phyloP scores from a whole-genome alignment of 2,797 vertebrate genomes.

The Pantherophis vulpinus region DNA sequence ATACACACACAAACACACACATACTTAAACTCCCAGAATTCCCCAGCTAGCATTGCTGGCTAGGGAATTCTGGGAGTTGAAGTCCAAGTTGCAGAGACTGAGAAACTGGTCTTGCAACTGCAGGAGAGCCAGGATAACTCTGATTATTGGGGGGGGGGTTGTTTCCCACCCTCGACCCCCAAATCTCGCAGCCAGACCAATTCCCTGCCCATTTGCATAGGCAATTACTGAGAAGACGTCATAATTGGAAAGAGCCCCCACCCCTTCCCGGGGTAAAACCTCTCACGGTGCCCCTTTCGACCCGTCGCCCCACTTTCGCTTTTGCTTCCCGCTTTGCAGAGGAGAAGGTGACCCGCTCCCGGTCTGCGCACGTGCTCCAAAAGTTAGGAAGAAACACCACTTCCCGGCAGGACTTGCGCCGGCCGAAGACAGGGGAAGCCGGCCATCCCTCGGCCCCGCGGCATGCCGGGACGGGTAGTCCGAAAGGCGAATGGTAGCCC shows the following conservation, averaged over 20 bases:
- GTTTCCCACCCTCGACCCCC: background rate
- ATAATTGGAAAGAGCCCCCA: background rate
- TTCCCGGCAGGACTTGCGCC: slow-evolving; percentile 21
- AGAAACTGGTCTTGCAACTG: background rate
- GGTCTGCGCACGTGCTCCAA: background rate
- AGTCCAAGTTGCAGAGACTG: background rate
- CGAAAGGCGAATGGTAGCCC: background rate
- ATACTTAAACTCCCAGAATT: background rate
- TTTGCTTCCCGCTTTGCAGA: background rate
- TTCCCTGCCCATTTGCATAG: background rate
- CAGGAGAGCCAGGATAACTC: background rate
- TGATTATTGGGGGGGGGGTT: background rate
- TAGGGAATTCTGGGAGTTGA: background rate
- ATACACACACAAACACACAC: too few species aligned
- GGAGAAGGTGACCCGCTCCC: background rate
- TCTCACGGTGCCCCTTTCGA: background rate
- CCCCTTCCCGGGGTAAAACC: background rate
- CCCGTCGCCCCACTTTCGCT: background rate
- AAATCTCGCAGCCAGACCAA: background rate
- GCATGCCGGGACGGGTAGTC: slow-evolving; percentile 10
- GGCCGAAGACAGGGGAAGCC: fast-evolving
- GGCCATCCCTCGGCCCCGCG: fast-evolving
- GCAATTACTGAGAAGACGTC: slow-evolving; percentile 1
- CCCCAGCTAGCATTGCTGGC: background rate
- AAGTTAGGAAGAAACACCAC: slow-evolving; percentile 4